Evolutionary conservation across 2,113 vertebrate genomes (phyloP).

Genomic region (Phalacrocorax brasilianus): DNA sequence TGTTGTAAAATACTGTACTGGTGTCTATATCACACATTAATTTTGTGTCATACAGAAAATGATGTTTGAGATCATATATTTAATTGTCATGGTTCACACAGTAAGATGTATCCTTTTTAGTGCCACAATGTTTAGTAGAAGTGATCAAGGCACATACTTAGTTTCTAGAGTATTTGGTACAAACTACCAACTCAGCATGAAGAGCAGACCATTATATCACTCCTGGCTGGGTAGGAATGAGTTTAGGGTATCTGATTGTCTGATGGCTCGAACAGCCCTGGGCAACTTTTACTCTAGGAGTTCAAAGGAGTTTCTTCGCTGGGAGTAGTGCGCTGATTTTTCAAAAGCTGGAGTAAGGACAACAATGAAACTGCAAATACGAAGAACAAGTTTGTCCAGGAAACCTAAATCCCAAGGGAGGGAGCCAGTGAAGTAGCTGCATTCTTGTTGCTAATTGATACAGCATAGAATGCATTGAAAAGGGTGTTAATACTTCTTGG

Average conservation of each 20-base stretch:
- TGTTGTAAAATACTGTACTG: too few relatives aligned
- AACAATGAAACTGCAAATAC: background rate
- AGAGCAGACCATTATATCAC: background rate
- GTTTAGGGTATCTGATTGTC: background rate
- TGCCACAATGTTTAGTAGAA: background rate
- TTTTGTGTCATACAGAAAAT: background rate
- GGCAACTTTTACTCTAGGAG: background rate
- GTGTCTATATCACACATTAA: background rate
- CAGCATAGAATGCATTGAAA: background rate
- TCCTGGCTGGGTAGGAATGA: background rate
- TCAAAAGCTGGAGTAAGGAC: background rate
- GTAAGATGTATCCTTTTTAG: background rate
- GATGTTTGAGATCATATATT: background rate
- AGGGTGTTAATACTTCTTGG: background rate
- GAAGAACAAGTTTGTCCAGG: background rate
- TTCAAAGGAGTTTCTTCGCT: background rate
- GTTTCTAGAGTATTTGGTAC: background rate
- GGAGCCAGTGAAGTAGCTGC: background rate
- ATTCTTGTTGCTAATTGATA: background rate
- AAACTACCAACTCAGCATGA: background rate
- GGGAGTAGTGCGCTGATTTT: background rate
- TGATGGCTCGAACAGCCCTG: accelerated
- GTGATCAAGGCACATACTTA: background rate
- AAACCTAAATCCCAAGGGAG: background rate
- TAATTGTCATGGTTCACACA: background rate